Conservation (phyloP, 92 coral and sea anemone genomes). For the Pocillopora grandis region DNA sequence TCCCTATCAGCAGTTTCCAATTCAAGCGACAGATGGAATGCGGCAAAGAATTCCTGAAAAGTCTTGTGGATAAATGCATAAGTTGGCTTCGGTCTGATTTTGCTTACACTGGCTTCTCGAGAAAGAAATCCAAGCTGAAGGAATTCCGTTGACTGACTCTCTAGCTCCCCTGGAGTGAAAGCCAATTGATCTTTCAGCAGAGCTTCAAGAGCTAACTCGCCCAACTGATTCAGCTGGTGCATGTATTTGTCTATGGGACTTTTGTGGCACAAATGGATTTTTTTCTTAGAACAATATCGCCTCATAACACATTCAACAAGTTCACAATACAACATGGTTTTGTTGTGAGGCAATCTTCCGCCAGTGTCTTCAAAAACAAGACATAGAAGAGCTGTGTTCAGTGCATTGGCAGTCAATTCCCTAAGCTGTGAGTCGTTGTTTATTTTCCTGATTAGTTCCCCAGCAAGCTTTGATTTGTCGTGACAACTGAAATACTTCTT, state of each 20-base stretch:
- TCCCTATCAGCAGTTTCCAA: background rate
- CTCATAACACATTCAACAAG: background rate
- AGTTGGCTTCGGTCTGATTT: background rate
- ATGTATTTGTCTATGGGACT: background rate
- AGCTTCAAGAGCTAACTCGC: background rate
- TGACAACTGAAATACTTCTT: background rate
- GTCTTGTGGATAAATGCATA: constrained; percentile 1
- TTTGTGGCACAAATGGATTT: no score
- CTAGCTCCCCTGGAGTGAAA: background rate
- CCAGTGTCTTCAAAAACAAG: no score
- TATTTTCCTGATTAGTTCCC: background rate
- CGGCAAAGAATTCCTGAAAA: constrained; percentile 15
- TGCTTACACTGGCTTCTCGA: background rate
- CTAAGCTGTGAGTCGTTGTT: background rate
- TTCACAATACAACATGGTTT: background rate
- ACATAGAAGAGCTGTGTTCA: no score
- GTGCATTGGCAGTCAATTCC: background rate
- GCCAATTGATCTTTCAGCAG: background rate
- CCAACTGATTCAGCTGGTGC: background rate
- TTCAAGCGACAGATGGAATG: background rate
- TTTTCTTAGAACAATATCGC: background rate
- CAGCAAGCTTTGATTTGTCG: background rate
- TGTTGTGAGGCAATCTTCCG: no score
- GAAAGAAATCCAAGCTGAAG: background rate
- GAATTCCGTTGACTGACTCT: background rate